phyloP scores from a whole-genome alignment of 2,113 vertebrate species.

The Pedionomus torquatus region DNA sequence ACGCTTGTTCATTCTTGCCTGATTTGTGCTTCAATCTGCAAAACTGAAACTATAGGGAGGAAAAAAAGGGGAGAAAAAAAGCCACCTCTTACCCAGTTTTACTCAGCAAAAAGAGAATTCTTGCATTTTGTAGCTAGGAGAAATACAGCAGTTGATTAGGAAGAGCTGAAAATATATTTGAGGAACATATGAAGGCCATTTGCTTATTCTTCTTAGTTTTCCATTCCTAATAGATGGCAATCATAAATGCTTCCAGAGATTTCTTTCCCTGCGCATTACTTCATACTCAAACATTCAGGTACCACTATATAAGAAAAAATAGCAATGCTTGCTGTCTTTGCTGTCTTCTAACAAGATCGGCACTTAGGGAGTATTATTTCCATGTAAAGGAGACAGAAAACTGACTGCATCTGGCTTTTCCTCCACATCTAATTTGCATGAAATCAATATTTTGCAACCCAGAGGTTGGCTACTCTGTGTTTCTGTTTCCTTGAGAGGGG shows the following conservation, averaged over 20 bases:
- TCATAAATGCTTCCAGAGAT: constrained; percentile 29
- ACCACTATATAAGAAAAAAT: constrained; percentile 4
- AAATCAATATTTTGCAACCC: constrained; percentile 59
- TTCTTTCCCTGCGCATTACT: not conserved
- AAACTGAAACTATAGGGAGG: not conserved
- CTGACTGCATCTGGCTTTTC: constrained; percentile 25
- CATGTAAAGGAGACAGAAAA: constrained; percentile 37
- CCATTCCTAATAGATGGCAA: constrained; percentile 33
- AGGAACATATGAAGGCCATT: constrained; percentile 52
- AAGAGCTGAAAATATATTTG: constrained; percentile 13
- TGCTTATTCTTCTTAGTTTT: constrained; percentile 1
- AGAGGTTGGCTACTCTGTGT: constrained; percentile 1
- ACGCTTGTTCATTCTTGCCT: constrained; percentile 11
- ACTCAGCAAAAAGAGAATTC: not conserved
- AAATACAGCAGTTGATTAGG: not conserved
- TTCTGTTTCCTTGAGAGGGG: not conserved
- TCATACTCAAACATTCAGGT: constrained; percentile 21
- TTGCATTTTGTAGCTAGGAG: not conserved
- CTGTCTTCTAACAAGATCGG: constrained; percentile 10
- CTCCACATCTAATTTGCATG: constrained; percentile 38
- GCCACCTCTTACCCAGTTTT: constrained; percentile 25
- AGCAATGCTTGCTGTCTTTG: not conserved
- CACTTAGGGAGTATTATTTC: constrained; percentile 30
- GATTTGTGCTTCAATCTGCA: not conserved
- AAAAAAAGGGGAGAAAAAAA: not conserved